phyloP scores from a whole-genome alignment of 2,113 vertebrate species.

The Perognathus longimembris region DNA sequence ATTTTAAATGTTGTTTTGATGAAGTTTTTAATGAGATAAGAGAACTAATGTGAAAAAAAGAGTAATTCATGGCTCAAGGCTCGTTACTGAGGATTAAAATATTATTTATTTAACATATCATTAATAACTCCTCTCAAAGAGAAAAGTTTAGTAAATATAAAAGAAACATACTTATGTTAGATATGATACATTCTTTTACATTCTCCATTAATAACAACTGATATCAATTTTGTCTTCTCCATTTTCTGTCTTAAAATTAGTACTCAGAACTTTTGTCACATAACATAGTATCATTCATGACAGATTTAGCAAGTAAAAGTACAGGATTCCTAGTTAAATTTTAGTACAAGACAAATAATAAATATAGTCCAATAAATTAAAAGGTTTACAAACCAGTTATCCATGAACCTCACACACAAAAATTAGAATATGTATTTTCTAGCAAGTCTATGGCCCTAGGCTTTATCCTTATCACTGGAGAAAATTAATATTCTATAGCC shows the following conservation, averaged over 20 bases:
- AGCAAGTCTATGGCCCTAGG: neutral
- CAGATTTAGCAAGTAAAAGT: neutral
- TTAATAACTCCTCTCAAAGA: neutral
- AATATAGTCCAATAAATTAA: neutral
- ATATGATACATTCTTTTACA: neutral
- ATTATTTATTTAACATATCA: neutral
- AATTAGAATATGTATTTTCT: neutral
- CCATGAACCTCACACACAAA: neutral
- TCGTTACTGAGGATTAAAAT: neutral
- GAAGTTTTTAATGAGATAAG: neutral
- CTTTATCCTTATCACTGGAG: neutral
- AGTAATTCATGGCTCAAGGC: neutral
- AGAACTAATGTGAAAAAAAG: neutral
- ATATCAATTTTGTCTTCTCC: slow-evolving; percentile 26
- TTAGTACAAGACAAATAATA: neutral
- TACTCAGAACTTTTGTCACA: neutral
- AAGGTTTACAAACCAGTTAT: neutral
- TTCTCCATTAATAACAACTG: neutral
- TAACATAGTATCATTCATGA: neutral
- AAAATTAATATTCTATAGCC: neutral
- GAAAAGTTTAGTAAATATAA: neutral
- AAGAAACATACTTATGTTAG: neutral
- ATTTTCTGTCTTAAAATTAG: neutral
- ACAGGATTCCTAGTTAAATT: neutral
- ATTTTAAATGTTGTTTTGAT: neutral